Percentiles rank a stretch among this genome's conserved stretches.
Evolutionary conservation across 2,113 vertebrate genomes (phyloP).

Genomic region (Acanthochromis polyacanthus): DNA sequence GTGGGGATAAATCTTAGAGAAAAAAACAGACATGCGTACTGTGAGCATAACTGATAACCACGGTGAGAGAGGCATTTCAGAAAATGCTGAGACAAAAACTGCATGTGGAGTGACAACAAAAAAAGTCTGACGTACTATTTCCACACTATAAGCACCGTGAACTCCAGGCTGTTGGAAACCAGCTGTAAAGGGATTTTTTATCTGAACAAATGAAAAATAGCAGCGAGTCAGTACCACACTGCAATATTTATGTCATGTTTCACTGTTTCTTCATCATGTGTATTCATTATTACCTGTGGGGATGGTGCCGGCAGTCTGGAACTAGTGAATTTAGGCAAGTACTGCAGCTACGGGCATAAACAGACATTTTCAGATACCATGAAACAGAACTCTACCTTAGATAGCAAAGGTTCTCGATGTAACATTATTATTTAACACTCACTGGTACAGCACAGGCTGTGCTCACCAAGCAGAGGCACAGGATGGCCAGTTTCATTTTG

Average conservation of each 20-base stretch:
- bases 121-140: constrained; percentile 73
- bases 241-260: not conserved
- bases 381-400: too few species aligned
- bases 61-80: not conserved
- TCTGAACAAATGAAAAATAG: constrained; percentile 47
- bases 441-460: constrained; percentile 78
- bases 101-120: not conserved
- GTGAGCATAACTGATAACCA: not conserved
- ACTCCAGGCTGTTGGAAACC: constrained; percentile 57
- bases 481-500: constrained; percentile 76
- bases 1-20: constrained; percentile 76
- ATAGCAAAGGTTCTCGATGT: not conserved
- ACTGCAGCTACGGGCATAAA: constrained; percentile 58
- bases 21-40: not conserved
- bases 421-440: constrained; percentile 37
- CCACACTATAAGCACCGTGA: constrained; percentile 79
- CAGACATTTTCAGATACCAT: not conserved
- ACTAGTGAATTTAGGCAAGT: constrained; percentile 76
- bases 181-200: constrained; percentile 49
- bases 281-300: constrained; percentile 70
- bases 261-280: not conserved
- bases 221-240: not conserved
- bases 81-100: not conserved
- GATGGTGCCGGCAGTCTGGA: constrained; percentile 61
- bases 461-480: constrained; percentile 77